Evolutionary conservation across 2,113 vertebrate species (phyloP), one percentile per base, ranked within the genome.

Genomic region (Protobothrops mucrosquamatus): DNA sequence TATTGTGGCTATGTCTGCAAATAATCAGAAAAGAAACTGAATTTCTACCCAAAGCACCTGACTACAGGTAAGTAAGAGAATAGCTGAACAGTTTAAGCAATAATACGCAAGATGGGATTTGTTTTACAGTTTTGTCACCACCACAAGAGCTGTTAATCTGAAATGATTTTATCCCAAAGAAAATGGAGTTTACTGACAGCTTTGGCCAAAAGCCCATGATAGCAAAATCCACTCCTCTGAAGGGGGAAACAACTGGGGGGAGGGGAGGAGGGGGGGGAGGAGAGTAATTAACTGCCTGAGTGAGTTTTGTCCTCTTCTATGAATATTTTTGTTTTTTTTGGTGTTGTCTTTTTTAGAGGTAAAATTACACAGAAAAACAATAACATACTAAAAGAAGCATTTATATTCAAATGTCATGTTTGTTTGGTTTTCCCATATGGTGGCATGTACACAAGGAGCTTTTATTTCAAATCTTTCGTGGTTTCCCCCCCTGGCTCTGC

Each of bases 1-100:
- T 61, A 54, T 90, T 39, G 55, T 10, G 26, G 88, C 74, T 61
- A 90, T 81, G 43, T 93, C 92, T 93, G 89, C 69, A 93, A 90
- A 90, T 93, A 90, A 93, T 93, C 46, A 64, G 92, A 93, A 93
- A 93, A 93, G 92, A 93, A 89, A 90, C 61, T 90, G 92, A 61
- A 90, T 93, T 93, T 90, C 92, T 43, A 48, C 46, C 74, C 29
- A 15, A 6, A 81, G 89, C 56, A 90, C 55, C 46, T 34, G 52
- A 26, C 87, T 81, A 26, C 10, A 23, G 9, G 34, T 20, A 85
- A 90, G 88, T 39, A 64, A 90, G 55, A 39, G 92, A 93, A 90
- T 52, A 93, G n/a, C 74, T 93, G 88, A 93, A 90, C 61, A 54
- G 81, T 90, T 86, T 52, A 90, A 90, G 89, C 88, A 89, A 59